Conservation (phyloP, 2,888 invertebrate genomes). For the Microplitis deprimator region DNA sequence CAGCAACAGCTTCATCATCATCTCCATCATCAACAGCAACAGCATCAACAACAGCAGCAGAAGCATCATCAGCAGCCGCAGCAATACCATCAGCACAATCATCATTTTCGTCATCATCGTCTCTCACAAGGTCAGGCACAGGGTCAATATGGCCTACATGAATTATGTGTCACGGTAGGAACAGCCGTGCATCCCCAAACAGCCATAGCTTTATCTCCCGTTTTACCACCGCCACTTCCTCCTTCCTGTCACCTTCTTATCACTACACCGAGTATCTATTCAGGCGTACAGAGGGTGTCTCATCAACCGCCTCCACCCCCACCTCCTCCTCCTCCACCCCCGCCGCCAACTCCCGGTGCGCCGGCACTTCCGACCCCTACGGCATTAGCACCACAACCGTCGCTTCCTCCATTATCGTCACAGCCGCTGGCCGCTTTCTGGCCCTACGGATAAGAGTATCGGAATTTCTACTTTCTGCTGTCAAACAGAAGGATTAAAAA, state of each 20-base stretch:
- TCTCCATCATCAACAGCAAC: slow-evolving; percentile 51
- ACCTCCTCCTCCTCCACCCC: slow-evolving; percentile 68
- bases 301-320: slow-evolving; percentile 63
- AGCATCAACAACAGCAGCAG: slow-evolving; percentile 55
- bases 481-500: neutral
- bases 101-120: slow-evolving; percentile 25
- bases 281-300: slow-evolving; percentile 64
- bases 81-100: slow-evolving; percentile 41
- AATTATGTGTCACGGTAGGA: slow-evolving; percentile 40
- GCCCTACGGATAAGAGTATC: slow-evolving; percentile 61
- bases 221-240: slow-evolving; percentile 66
- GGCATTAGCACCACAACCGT: slow-evolving; percentile 53
- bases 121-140: slow-evolving; percentile 33
- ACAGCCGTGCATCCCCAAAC: slow-evolving; percentile 51
- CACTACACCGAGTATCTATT: slow-evolving; percentile 66
- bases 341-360: slow-evolving; percentile 59
- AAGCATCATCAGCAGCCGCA: neutral
- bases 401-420: slow-evolving; percentile 62
- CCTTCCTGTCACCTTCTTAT: slow-evolving; percentile 67
- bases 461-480: slow-evolving; percentile 9
- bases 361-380: slow-evolving; percentile 67
- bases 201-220: slow-evolving; percentile 70
- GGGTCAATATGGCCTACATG: slow-evolving; percentile 40
- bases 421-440: slow-evolving; percentile 67
- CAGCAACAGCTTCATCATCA: slow-evolving; percentile 54